Percentiles rank a stretch among this genome's conserved stretches.
These are phyloP conservation scores for Spea multiplicata DNA, from an alignment of 2,113 vertebrate species.

Conservation along the genomic window DNA sequence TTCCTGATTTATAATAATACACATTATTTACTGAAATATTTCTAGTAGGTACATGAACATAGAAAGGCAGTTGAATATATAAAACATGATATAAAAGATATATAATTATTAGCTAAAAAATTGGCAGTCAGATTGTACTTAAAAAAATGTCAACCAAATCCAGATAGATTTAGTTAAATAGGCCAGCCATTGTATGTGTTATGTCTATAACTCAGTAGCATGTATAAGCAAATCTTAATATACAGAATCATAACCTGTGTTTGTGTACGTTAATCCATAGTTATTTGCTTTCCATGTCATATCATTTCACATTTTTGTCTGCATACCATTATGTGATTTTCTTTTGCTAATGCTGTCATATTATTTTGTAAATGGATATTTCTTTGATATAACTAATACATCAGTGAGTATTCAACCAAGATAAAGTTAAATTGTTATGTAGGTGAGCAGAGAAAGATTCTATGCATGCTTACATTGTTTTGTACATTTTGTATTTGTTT, in stretches of 20 bases:
- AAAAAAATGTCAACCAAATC: conserved; percentile 28
- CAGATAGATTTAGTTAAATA: conserved; percentile 10
- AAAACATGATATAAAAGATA: too few relatives aligned
- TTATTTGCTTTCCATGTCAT: conserved; percentile 5
- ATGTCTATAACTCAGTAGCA: conserved; percentile 22
- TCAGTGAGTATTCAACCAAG: not conserved
- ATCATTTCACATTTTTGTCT: conserved; percentile 16
- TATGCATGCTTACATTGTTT: too few relatives aligned
- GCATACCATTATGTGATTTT: not conserved
- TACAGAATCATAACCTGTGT: not conserved
- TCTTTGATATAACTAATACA: not conserved
- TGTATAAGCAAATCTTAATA: not conserved
- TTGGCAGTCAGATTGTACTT: conserved; percentile 37
- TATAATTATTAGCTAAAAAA: not conserved
- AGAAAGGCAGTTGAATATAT: too few relatives aligned
- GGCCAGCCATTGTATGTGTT: conserved; percentile 15
- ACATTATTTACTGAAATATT: too few relatives aligned
- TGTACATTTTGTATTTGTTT: too few relatives aligned
- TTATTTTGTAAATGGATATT: not conserved
- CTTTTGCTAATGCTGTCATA: not conserved
- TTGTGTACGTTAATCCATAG: conserved; percentile 9
- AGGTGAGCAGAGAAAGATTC: too few relatives aligned
- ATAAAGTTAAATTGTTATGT: too few relatives aligned
- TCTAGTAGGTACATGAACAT: too few relatives aligned
- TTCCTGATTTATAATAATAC: too few relatives aligned